Conservation (phyloP, 2,888 invertebrate species). For the Synanthedon tipuliformis region DNA sequence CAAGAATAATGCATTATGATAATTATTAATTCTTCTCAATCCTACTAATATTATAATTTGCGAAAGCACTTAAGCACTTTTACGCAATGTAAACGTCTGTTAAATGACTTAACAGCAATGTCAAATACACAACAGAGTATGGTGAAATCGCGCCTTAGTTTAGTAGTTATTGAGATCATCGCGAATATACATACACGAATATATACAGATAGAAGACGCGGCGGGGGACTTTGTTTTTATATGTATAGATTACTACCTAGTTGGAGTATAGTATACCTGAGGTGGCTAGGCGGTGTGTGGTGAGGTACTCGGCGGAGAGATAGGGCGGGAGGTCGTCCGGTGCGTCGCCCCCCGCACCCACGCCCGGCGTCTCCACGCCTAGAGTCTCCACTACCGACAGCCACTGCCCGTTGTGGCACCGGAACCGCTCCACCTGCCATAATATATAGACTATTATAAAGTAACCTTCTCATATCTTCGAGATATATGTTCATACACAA, state of each 20-base stretch:
- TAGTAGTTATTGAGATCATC: too few relatives aligned
- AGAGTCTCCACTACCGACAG: constrained; percentile 92
- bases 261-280: constrained; percentile 35
- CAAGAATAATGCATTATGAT: constrained; percentile 5
- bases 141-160: too few relatives aligned
- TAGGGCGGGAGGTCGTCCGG: constrained; percentile 77
- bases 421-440: constrained; percentile 86
- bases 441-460: too few relatives aligned
- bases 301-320: constrained; percentile 79
- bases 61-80: too few relatives aligned
- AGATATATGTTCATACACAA: too few relatives aligned
- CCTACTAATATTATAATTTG: too few relatives aligned
- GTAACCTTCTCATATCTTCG: too few relatives aligned
- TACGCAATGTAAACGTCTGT: too few relatives aligned
- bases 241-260: background rate
- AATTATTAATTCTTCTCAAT: background rate
- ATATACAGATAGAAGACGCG: background rate
- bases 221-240: background rate
- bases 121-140: too few relatives aligned
- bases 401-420: constrained; percentile 99
- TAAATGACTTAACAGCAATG: too few relatives aligned
- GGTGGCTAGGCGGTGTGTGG: constrained; percentile 54
- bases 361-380: constrained; percentile 68
- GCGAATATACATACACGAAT: too few relatives aligned
- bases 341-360: constrained; percentile 68